Base-by-base conservation (phyloP, 2,113 vertebrate species). In the Ammospiza nelsoni region DNA sequence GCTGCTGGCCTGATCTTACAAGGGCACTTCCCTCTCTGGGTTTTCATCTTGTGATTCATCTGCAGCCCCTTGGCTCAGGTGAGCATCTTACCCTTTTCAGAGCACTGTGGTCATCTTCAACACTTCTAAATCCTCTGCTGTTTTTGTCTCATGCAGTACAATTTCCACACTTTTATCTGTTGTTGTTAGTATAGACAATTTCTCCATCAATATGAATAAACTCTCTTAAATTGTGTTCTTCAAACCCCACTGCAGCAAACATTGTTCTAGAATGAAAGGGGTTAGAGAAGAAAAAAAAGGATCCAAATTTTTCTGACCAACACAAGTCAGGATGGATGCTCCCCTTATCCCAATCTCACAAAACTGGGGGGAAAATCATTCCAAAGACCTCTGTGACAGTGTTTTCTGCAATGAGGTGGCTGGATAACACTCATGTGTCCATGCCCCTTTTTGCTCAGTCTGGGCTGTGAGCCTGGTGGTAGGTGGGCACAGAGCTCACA, bases 391-490 rank as follows among this genome's bases (percentile, higher is more conserved):
- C n/a, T 16, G 25, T 51, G 28, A 22, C 33, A 13, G 3, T 0
- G 0, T 5, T 79, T 67, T 57, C 18, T 68, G 58, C 39, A 52
- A 2, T 6, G 57, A 29, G 11, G 8, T 41, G 12, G 1, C 29
- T 48, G 67, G 61, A 29, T 48, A 80, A 5, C 20, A 28, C 5
- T 14, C 5, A 9, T 2, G 5, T 48, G 15, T 7, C 24, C 41
- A 44, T 24, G 12, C 3, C 19, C 6, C 49, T 1, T 48, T 78
- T n/a, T 78, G 16, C n/a, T 6, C 3, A 1, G 11, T 28, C n/a
- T 75, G 44, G n/a, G 12, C 51, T 33, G 23, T 16, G 35, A 77
- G 25, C 35, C n/a, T 54, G 37, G 13, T 44, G 12, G 8, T 13
- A 15, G 69, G 24, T 81, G 24, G 22, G 37, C 63, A 44, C 1